Conservation (phyloP, 2,888 invertebrate species). For the Nycteola revayana region DNA sequence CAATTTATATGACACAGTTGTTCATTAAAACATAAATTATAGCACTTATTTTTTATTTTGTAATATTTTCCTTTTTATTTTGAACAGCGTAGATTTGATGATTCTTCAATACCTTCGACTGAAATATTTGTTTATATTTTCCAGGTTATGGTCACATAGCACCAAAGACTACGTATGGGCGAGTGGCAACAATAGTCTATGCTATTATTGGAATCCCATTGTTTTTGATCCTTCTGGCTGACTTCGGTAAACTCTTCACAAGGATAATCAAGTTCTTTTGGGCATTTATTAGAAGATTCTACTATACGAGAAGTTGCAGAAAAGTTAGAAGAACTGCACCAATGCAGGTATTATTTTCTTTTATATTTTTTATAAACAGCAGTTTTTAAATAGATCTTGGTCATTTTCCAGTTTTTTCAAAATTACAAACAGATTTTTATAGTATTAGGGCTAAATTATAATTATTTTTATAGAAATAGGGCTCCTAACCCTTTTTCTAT, state of each 20-base stretch:
- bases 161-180: constrained; percentile 93
- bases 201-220: constrained; percentile 97
- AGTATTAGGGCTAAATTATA: too few relatives aligned
- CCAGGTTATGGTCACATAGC: constrained; percentile 98
- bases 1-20: too few relatives aligned
- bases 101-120: too few relatives aligned
- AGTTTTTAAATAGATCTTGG: too few relatives aligned
- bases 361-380: too few relatives aligned
- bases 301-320: constrained; percentile 92
- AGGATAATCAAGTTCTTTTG: constrained; percentile 94
- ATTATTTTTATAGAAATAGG: too few relatives aligned
- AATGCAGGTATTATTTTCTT: constrained; percentile 88
- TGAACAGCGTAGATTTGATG: too few relatives aligned
- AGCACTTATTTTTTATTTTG: neutral
- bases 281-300: constrained; percentile 91
- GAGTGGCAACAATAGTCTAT: constrained; percentile 94
- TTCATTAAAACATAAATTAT: too few relatives aligned
- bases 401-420: too few relatives aligned
- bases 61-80: too few relatives aligned
- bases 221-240: constrained; percentile 95
- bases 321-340: constrained; percentile 88
- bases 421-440: too few relatives aligned
- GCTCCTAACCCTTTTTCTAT: too few relatives aligned
- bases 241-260: constrained; percentile 97
- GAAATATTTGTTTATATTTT: constrained; percentile 20